Evolutionary conservation across 1,140 invertebrate genomes (phyloP), one percentile per base, ranked within the genome.

Genomic region (Agrypnia vestita): DNA sequence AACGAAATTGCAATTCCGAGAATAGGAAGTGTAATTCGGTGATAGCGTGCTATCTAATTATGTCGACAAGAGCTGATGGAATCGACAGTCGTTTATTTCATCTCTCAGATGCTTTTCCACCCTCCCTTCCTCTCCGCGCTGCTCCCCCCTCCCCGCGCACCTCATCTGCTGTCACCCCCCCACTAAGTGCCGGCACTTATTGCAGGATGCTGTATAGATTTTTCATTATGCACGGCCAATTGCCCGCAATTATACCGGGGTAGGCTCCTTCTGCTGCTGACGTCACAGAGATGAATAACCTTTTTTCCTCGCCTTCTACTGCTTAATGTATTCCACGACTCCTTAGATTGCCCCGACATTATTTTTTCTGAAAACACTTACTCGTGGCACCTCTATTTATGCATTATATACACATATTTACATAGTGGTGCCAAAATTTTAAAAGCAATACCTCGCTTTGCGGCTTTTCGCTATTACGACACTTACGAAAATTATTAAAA

Each of bases 161-260:
- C 21, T 69, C 64, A 46, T 67, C 64, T 21, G 35, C 15, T 69
- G 44, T 69, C 43, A 47, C 61, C 35, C 61, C 25, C 61, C 61
- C 61, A 35, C 35, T 64, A 64, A 64, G 61, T 64, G 61, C 35
- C 44, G 64, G 43, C 64, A 69, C 64, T 69, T 69, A 69, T 69
- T 69, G 64, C 64, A 19, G 64, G 43, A 47, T 69, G 44, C 71
- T 73, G 51, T 73, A 73, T 73, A 55, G 71, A 73, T 73, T 73
- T 73, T 73, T 53, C 71, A 73, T 73, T 73, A 73, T 73, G 49
- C 71, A 73, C 71, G 53, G 71, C 47, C 71, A 53, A 73, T 73
- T 73, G 71, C 17, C 51, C 53, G 19, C 71, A 73, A 73, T 73
- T 73, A 73, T 73, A 25, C 71, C 21, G 13, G 47, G 10, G 71